Conservation (phyloP, 2,888 invertebrate genomes). For the Lasioglossum vierecki region DNA sequence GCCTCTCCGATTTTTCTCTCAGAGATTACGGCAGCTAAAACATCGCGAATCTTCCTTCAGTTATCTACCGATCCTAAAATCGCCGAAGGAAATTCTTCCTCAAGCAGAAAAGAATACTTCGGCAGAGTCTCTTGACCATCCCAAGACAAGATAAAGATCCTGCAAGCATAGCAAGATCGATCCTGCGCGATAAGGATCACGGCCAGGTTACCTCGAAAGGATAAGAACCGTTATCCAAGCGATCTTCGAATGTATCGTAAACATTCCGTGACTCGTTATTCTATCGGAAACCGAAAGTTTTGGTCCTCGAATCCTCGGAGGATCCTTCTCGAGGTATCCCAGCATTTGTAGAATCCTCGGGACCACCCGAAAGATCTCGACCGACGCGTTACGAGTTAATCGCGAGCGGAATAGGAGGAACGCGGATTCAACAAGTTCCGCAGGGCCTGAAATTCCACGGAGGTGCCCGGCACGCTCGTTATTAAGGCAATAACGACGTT, state of each 20-base stretch:
- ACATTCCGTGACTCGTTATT: background rate
- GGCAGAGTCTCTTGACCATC: background rate
- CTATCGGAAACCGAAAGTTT: background rate
- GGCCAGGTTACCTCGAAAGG: background rate
- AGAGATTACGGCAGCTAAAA: background rate
- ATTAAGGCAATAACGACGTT: constrained; percentile 24
- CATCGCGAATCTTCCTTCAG: background rate
- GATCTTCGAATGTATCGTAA: constrained; percentile 1
- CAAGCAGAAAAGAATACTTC: background rate
- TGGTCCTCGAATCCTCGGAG: background rate
- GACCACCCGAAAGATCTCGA: background rate
- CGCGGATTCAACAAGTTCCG: constrained; percentile 43
- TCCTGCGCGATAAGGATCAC: background rate
- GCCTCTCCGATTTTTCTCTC: background rate
- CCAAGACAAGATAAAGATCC: background rate
- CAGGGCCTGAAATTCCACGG: background rate
- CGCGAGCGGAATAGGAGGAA: background rate
- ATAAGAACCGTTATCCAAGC: background rate
- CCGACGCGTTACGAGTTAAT: constrained; percentile 1
- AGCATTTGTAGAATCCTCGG: background rate
- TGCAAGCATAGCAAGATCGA: background rate
- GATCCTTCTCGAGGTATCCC: background rate
- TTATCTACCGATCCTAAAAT: background rate
- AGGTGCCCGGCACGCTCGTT: constrained; percentile 7
- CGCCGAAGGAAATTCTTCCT: background rate